Base-by-base conservation (phyloP, 2,888 invertebrate genomes). In the Halictus ligatus region DNA sequence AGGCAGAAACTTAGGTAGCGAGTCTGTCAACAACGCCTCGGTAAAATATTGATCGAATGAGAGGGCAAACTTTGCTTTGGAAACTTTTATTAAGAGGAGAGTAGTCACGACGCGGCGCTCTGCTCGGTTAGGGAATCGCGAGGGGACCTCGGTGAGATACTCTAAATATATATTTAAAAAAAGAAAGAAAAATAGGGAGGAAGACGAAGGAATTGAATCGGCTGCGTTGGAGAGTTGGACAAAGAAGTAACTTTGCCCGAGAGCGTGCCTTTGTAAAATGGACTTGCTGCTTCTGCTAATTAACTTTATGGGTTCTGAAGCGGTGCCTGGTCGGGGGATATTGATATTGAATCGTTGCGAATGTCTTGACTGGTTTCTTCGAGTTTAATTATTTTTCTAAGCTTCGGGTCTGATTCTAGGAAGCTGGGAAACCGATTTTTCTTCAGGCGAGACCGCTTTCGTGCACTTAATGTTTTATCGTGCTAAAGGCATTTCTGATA, bases 11-110 rank as follows among this genome's bases (percentile, higher is more conserved):
- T 72, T 25, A 21, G 43, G 13, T 25, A 78, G 71, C 25, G n/a
- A 46, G 78, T 72, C 58, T 58, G 78, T 78, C 78, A 78, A 78
- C 78, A 78, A 58, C 58, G 78, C 54, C 43, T 46, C 58, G 71
- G 72, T 46, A 78, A 78, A 78, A 78, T 72, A 78, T 78, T 78
- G 78, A 78, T 78, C 78, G 78, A 72, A 78, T 58, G 58, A 78
- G 71, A 58, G 54, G 25, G 58, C 15, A 54, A 72, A 78, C 50
- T 78, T 78, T 78, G 72, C 72, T 43, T 72, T 29, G 78, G 46
- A 78, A 78, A 78, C 72, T 78, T 72, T 78, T 72, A 71, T 50
- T 43, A 71, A 43, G 72, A 78, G 48, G 78, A 58, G 78, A 78
- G 72, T 40, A 71, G 71, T 72, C 72, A 29, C 54, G 78, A 58